Evolutionary conservation across 64 coral and sea anemone genomes (phyloP).

Genomic region (Hydrozoanthus tunicans): DNA sequence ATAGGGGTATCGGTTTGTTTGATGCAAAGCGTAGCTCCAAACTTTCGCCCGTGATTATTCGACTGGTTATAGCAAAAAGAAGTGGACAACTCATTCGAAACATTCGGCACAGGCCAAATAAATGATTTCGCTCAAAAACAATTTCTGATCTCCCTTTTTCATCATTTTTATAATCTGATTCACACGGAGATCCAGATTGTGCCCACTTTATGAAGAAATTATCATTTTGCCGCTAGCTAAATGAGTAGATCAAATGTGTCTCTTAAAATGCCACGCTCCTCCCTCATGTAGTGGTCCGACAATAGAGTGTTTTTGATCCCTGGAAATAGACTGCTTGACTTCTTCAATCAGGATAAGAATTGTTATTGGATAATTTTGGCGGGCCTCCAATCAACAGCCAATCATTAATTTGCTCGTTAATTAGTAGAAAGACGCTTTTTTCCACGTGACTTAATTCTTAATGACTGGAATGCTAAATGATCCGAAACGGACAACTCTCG

Average conservation of each 20-base stretch:
- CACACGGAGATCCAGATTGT: constrained; percentile 1
- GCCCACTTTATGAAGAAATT: constrained; percentile 15
- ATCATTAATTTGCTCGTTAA: constrained; percentile 41
- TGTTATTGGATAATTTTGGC: constrained; percentile 51
- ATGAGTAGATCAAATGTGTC: constrained; percentile 10
- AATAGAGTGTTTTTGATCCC: not conserved
- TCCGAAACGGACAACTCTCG: not conserved
- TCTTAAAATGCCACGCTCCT: not conserved
- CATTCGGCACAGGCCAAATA: not conserved
- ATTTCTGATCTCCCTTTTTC: not conserved
- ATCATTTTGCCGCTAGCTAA: constrained; percentile 42
- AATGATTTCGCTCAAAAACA: not conserved
- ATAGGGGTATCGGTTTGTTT: not conserved
- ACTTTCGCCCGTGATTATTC: too few species aligned
- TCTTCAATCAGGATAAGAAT: constrained; percentile 12
- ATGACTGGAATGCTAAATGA: constrained; percentile 50
- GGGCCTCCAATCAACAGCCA: constrained; percentile 17
- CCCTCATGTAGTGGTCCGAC: not conserved
- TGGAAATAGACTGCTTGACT: constrained; percentile 40
- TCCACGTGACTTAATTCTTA: constrained; percentile 14
- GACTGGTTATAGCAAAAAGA: not conserved
- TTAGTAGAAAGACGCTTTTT: not conserved
- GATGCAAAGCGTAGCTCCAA: not conserved
- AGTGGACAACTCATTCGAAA: not conserved
- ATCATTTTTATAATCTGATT: constrained; percentile 33